Percentiles rank a stretch among this genome's conserved stretches.
Conservation (phyloP, 2,888 invertebrate species). For the Acrobasis suavella region DNA sequence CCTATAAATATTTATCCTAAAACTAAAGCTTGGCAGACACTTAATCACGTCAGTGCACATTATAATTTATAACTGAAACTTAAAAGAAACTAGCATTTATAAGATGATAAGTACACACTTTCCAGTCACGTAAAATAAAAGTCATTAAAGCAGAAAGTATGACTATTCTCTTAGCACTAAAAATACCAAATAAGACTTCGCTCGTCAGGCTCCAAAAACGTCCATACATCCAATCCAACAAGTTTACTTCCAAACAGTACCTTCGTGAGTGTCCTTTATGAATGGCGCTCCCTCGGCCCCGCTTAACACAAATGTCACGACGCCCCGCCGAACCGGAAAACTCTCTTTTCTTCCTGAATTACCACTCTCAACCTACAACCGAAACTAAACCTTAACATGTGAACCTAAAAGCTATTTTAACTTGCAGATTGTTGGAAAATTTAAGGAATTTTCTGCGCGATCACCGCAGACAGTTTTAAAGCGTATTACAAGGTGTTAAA, state of each 20-base stretch:
- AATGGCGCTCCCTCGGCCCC: constrained; percentile 74
- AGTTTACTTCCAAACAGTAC: constrained; percentile 68
- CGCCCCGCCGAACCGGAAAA: constrained; percentile 78
- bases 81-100: no score
- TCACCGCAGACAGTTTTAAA: constrained; percentile 47
- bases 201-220: constrained; percentile 35
- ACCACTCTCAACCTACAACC: constrained; percentile 46
- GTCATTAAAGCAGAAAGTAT: background rate
- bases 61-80: no score
- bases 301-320: constrained; percentile 82
- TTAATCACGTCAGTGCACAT: no score
- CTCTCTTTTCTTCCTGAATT: constrained; percentile 81
- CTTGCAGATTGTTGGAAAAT: constrained; percentile 50
- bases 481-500: constrained; percentile 44
- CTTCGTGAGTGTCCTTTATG: constrained; percentile 67
- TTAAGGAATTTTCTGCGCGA: constrained; percentile 73
- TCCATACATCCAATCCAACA: constrained; percentile 52
- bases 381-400: constrained; percentile 47
- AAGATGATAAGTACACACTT: no score
- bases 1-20: no score
- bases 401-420: constrained; percentile 45
- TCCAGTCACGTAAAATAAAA: no score
- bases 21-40: no score
- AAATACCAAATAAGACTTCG: constrained; percentile 26
- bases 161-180: background rate